These are phyloP conservation scores for Vollenhovia emeryi DNA, from an alignment of 1,140 invertebrate genomes.

Conservation along the genomic window DNA sequence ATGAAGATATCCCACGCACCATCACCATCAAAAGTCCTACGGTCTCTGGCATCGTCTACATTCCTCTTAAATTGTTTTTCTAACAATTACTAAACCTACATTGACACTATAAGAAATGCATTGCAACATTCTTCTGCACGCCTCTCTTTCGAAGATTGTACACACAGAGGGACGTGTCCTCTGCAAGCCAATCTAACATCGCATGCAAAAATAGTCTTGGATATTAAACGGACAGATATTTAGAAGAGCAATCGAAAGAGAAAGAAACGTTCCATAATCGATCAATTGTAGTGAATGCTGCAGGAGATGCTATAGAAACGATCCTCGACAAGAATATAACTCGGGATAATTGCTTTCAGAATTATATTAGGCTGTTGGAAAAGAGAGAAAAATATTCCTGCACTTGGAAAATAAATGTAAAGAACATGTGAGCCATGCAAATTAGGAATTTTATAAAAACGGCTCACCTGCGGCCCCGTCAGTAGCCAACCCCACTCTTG, in stretches of 20 bases:
- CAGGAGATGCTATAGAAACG: conserved; percentile 1
- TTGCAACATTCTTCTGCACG: conserved; percentile 45
- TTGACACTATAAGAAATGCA: conserved; percentile 43
- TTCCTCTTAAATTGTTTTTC: conserved; percentile 84
- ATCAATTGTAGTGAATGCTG: not conserved
- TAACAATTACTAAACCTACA: conserved; percentile 78
- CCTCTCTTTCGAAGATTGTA: conserved; percentile 38
- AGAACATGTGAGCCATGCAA: conserved; percentile 72
- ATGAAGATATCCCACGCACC: conserved; percentile 73
- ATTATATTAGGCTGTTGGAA: conserved; percentile 78
- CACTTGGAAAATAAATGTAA: conserved; percentile 82
- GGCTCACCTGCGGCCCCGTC: conserved; percentile 83
- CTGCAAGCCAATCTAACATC: conserved; percentile 62
- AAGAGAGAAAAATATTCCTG: conserved; percentile 55
- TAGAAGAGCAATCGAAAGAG: not conserved
- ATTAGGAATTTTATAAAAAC: conserved; percentile 70
- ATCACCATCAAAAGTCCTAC: conserved; percentile 74
- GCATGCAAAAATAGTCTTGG: conserved; percentile 45
- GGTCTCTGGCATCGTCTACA: conserved; percentile 58
- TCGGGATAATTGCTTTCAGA: conserved; percentile 51
- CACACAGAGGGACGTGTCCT: conserved; percentile 47
- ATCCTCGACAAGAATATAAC: not conserved
- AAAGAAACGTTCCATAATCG: conserved; percentile 34
- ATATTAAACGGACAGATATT: not conserved
- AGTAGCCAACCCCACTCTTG: conserved; percentile 77